phyloP scores from a whole-genome alignment of 2,888 invertebrate genomes.

The Sinotaia quadrata region DNA sequence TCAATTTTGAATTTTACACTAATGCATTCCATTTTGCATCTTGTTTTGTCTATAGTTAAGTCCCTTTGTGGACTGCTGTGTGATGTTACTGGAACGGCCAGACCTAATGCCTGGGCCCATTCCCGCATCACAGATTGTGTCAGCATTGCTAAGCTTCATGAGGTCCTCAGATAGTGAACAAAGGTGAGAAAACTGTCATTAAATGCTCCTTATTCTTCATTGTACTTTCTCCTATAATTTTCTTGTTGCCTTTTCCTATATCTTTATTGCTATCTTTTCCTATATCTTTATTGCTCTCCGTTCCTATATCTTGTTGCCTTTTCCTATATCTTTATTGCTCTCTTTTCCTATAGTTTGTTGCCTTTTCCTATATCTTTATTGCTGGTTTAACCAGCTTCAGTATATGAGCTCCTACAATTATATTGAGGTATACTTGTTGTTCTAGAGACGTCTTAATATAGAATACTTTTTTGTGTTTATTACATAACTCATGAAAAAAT shows the following conservation, averaged over 20 bases:
- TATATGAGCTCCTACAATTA: no score
- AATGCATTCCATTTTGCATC: neutral
- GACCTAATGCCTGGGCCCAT: conserved; percentile 44
- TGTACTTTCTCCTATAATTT: neutral
- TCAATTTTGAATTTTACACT: no score
- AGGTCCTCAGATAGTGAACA: neutral
- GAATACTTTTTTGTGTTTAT: no score
- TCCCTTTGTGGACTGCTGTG: conserved; percentile 43
- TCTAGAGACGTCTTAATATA: no score
- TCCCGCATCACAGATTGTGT: conserved; percentile 37
- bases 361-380: no score
- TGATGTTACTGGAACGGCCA: conserved; percentile 34
- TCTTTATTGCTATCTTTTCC: neutral
- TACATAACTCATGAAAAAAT: no score
- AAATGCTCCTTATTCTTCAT: neutral
- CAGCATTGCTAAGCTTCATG: conserved; percentile 36
- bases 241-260: neutral
- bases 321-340: no score
- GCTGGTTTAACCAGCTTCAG: no score
- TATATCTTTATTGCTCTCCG: no score
- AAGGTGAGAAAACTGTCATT: neutral
- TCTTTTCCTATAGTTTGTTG: no score
- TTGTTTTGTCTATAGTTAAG: conserved; percentile 29
- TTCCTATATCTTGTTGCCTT: no score
- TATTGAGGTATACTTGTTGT: no score